phyloP scores from a whole-genome alignment of 2,888 invertebrate genomes.

The Ecliptopera silaceata region DNA sequence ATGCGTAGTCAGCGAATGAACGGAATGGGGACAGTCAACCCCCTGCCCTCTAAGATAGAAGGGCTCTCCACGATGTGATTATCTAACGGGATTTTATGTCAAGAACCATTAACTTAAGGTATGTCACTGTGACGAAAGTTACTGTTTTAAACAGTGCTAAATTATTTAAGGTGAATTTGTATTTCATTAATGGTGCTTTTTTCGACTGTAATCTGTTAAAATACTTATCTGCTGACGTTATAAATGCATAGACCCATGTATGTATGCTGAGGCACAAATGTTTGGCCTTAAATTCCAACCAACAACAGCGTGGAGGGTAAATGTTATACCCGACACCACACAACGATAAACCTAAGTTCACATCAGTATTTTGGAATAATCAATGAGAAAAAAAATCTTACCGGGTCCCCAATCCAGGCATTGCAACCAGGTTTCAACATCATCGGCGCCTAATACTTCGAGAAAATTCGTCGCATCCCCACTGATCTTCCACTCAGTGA shows the following conservation, averaged over 20 bases:
- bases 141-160: not conserved
- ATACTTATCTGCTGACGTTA: too few species aligned
- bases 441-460: not conserved
- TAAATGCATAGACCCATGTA: too few species aligned
- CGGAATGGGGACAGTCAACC: conserved; percentile 1
- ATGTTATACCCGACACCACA: too few species aligned
- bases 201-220: too few species aligned
- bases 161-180: too few species aligned
- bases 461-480: not conserved
- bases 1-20: conserved; percentile 17
- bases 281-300: too few species aligned
- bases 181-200: too few species aligned
- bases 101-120: conserved; percentile 17
- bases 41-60: not conserved
- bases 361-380: too few species aligned
- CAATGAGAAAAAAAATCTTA: not conserved
- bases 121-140: conserved; percentile 8
- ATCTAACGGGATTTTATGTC: conserved; percentile 25
- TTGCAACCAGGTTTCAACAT: not conserved
- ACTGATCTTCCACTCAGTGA: not conserved
- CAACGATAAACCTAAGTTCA: too few species aligned
- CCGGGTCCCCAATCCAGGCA: not conserved
- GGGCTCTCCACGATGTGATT: conserved; percentile 16
- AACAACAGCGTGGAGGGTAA: too few species aligned
- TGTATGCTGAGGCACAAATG: too few species aligned